A percentile compares a stretch with the other conserved stretches of the same genome.
Evolutionary conservation across 2,797 vertebrate species (phyloP).

Genomic region (Cirrhinus molitorella): DNA sequence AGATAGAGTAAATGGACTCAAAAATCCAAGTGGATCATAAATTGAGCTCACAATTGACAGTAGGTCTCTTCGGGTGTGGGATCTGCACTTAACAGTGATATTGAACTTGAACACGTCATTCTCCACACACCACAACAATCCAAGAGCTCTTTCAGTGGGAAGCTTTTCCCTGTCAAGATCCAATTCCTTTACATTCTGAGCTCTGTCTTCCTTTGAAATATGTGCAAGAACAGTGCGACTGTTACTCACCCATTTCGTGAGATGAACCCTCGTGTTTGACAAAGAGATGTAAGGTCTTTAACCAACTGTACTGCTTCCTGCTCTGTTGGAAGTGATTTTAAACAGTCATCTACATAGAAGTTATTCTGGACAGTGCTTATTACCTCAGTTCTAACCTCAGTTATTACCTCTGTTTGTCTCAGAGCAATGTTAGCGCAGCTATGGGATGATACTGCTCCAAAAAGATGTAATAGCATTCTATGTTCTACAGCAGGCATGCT

Average conservation of each 20-base stretch:
- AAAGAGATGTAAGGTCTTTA: conserved; percentile 3
- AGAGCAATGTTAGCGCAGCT: conserved; percentile 43
- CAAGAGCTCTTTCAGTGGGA: background rate
- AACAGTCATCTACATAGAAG: conserved; percentile 44
- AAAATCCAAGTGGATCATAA: conserved; percentile 12
- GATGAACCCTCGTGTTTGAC: conserved; percentile 38
- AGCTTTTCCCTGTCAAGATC: conserved; percentile 42
- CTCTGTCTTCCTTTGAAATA: conserved; percentile 20
- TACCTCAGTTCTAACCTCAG: background rate
- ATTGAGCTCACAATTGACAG: background rate
- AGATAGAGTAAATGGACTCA: conserved; percentile 3
- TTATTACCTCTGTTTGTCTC: conserved; percentile 10
- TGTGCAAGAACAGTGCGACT: conserved; percentile 8
- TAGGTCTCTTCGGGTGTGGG: background rate
- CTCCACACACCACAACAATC: conserved; percentile 2
- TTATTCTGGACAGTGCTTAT: conserved; percentile 11
- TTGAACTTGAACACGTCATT: conserved; percentile 12
- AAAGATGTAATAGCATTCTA: conserved; percentile 35
- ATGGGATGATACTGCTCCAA: conserved; percentile 16
- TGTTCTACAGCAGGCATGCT: conserved; percentile 26
- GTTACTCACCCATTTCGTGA: conserved; percentile 44
- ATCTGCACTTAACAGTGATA: conserved; percentile 1
- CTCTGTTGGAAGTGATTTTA: conserved; percentile 27
- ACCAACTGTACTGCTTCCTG: background rate
- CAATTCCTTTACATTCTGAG: conserved; percentile 27